phyloP scores from a whole-genome alignment of 2,888 invertebrate genomes.

The Itoplectis maculator region DNA sequence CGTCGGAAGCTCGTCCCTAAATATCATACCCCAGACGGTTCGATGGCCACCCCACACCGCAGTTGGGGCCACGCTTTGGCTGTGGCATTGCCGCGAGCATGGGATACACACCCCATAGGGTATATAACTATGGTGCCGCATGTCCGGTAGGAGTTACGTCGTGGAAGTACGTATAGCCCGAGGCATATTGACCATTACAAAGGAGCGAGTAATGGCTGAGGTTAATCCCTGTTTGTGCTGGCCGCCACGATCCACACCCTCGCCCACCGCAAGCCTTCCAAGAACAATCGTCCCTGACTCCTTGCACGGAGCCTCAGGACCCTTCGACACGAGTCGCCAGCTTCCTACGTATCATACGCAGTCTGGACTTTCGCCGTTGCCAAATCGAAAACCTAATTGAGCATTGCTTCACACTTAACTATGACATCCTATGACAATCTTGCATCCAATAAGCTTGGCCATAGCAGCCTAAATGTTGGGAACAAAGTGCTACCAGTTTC shows the following conservation, averaged over 20 bases:
- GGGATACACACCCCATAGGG: no score
- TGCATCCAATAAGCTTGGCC: no score
- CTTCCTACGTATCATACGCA: constrained; percentile 16
- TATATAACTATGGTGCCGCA: background rate
- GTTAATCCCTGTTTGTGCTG: constrained; percentile 76
- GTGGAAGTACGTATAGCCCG: constrained; percentile 62
- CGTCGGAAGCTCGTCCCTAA: constrained; percentile 32
- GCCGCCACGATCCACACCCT: constrained; percentile 69
- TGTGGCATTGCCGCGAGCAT: background rate
- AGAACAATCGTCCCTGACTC: constrained; percentile 59
- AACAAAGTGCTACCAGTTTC: no score
- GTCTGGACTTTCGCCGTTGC: background rate
- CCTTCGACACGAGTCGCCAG: constrained; percentile 30
- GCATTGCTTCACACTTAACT: constrained; percentile 26
- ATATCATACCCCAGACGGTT: constrained; percentile 14
- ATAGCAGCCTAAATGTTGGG: no score
- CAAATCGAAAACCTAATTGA: constrained; percentile 35
- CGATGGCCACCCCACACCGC: background rate
- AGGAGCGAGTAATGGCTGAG: constrained; percentile 76
- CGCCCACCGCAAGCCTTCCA: constrained; percentile 66
- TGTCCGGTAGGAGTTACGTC: constrained; percentile 44
- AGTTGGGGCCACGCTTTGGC: background rate
- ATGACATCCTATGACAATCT: background rate
- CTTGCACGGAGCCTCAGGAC: constrained; percentile 27
- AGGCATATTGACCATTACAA: constrained; percentile 75